phyloP scores from a whole-genome alignment of 1,140 invertebrate genomes.

The Wasmannia auropunctata region DNA sequence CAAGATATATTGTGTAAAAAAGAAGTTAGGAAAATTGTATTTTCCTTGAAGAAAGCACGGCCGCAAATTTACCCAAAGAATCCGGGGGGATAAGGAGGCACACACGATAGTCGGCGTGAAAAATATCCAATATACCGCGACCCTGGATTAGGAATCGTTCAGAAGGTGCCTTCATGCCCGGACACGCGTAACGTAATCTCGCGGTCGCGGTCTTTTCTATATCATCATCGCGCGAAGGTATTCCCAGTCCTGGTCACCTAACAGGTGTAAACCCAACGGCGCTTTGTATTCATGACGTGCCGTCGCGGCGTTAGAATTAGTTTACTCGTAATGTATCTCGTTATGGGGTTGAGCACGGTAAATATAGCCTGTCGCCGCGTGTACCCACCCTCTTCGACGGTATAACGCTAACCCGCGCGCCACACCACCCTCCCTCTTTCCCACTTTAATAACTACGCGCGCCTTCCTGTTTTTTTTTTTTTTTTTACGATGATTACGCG shows the following conservation, averaged over 20 bases:
- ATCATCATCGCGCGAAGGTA: background rate
- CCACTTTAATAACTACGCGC: constrained; percentile 36
- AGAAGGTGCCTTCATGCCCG: constrained; percentile 36
- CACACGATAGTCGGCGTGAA: background rate
- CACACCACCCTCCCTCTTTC: background rate
- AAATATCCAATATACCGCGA: constrained; percentile 42
- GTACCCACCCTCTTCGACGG: background rate
- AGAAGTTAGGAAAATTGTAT: background rate
- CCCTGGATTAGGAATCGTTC: constrained; percentile 19
- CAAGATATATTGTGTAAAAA: background rate
- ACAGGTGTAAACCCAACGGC: background rate
- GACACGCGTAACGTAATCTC: constrained; percentile 17
- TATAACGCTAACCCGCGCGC: background rate
- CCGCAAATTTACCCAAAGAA: background rate
- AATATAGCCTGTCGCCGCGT: background rate
- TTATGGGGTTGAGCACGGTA: constrained; percentile 13
- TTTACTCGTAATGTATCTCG: constrained; percentile 25
- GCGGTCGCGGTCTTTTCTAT: constrained; percentile 10
- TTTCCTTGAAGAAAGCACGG: background rate
- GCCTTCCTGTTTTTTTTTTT: too few species aligned
- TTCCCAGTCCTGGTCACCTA: background rate
- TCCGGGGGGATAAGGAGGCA: background rate
- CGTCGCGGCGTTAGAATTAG: constrained; percentile 18
- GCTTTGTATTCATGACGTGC: constrained; percentile 24
- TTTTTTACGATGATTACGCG: constrained; percentile 51